phyloP scores from a whole-genome alignment of 1,140 invertebrate species.

The Cydia pomonella region DNA sequence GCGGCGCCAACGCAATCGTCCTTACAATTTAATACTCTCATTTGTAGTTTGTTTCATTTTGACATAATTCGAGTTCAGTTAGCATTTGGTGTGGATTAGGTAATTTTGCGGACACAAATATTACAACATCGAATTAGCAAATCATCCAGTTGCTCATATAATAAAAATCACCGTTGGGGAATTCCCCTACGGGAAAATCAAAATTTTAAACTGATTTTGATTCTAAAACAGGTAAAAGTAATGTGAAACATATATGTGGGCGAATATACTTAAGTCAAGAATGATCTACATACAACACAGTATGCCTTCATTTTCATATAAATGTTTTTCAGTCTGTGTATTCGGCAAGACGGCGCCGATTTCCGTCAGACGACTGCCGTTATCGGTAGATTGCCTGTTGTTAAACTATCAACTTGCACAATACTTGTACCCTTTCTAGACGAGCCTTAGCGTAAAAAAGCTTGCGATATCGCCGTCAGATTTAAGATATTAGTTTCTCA shows the following conservation, averaged over 20 bases:
- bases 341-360: not conserved
- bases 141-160: slow-evolving; percentile 1
- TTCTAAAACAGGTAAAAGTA: slow-evolving; percentile 5
- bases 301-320: slow-evolving; percentile 17
- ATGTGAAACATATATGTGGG: slow-evolving; percentile 4
- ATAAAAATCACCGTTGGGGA: not conserved
- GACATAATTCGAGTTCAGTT: no score
- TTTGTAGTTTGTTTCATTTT: no score
- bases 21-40: no score
- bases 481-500: slow-evolving; percentile 4
- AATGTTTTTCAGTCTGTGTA: slow-evolving; percentile 1
- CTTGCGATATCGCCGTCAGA: not conserved
- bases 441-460: not conserved
- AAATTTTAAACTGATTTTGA: not conserved
- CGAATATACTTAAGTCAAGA: not conserved
- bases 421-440: not conserved
- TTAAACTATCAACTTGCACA: slow-evolving; percentile 26
- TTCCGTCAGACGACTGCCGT: not conserved
- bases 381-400: slow-evolving; percentile 18
- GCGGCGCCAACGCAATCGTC: no score
- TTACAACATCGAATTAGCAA: not conserved
- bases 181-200: not conserved
- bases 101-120: not conserved
- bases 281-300: not conserved
- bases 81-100: not conserved